phyloP scores from a whole-genome alignment of 2,113 vertebrate genomes.

The Dicrurus megarhynchus region DNA sequence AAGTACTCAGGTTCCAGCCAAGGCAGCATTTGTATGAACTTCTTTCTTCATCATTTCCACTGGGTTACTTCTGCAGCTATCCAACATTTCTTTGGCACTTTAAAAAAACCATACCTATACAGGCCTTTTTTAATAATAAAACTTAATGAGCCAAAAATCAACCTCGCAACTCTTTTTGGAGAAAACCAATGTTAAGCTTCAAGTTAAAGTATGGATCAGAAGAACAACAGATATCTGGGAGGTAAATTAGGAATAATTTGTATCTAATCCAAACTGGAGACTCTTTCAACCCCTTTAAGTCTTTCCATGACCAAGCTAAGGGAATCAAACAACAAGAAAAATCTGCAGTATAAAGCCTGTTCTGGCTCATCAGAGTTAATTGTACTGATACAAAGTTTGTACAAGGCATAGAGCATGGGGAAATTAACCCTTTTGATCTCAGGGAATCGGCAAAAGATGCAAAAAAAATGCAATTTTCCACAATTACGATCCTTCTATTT shows the following conservation, averaged over 20 bases:
- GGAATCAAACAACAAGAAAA: background rate
- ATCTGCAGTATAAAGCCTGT: background rate
- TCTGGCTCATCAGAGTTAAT: background rate
- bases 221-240: background rate
- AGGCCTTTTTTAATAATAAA: background rate
- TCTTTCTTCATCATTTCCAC: background rate
- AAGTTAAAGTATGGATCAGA: background rate
- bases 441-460: background rate
- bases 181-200: background rate
- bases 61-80: background rate
- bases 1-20: background rate
- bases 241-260: background rate
- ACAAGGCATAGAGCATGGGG: background rate
- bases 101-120: background rate
- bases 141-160: background rate
- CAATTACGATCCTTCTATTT: background rate
- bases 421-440: background rate
- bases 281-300: background rate
- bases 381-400: background rate
- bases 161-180: background rate
- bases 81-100: background rate
- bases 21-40: background rate
- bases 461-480: background rate
- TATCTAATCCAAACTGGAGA: background rate
- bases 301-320: background rate